phyloP scores from a whole-genome alignment of 1,140 invertebrate species.

The Calycopis cecrops region DNA sequence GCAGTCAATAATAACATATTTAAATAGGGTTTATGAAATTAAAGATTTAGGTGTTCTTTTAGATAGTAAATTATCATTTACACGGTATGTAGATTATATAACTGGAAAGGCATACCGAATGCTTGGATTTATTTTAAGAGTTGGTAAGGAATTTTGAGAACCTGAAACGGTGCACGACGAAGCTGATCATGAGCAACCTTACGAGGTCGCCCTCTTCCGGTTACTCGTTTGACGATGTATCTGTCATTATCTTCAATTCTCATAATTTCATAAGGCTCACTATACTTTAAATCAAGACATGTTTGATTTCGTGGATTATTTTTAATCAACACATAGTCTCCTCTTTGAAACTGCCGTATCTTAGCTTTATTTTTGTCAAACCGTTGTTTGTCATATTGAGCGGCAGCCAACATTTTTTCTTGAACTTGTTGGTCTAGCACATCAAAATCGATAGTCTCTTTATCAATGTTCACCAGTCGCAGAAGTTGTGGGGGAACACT shows the following conservation, averaged over 20 bases:
- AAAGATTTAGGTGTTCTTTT: too few species aligned
- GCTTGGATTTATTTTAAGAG: too few species aligned
- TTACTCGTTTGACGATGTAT: slow-evolving; percentile 29
- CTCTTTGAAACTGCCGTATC: slow-evolving; percentile 27
- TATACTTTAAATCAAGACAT: slow-evolving; percentile 32
- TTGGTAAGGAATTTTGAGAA: too few species aligned
- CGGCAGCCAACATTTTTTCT: slow-evolving; percentile 22
- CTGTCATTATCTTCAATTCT: slow-evolving; percentile 35
- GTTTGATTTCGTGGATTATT: slow-evolving; percentile 40
- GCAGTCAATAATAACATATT: too few species aligned
- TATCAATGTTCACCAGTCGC: slow-evolving; percentile 29
- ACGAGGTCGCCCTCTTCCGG: slow-evolving; percentile 27
- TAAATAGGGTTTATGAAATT: too few species aligned
- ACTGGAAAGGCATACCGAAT: too few species aligned
- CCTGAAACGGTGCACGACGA: slow-evolving; percentile 29
- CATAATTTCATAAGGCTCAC: slow-evolving; percentile 29
- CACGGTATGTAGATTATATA: too few species aligned
- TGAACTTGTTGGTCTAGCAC: slow-evolving; percentile 24
- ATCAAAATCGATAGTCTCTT: slow-evolving; percentile 26
- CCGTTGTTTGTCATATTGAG: slow-evolving; percentile 24
- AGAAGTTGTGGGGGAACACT: slow-evolving; percentile 30
- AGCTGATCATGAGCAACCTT: slow-evolving; percentile 39
- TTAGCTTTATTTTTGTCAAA: slow-evolving; percentile 29
- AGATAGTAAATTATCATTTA: too few species aligned
- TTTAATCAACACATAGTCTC: slow-evolving; percentile 35